Conservation (phyloP, 2,797 vertebrate genomes). For the Hylomyscus alleni region DNA sequence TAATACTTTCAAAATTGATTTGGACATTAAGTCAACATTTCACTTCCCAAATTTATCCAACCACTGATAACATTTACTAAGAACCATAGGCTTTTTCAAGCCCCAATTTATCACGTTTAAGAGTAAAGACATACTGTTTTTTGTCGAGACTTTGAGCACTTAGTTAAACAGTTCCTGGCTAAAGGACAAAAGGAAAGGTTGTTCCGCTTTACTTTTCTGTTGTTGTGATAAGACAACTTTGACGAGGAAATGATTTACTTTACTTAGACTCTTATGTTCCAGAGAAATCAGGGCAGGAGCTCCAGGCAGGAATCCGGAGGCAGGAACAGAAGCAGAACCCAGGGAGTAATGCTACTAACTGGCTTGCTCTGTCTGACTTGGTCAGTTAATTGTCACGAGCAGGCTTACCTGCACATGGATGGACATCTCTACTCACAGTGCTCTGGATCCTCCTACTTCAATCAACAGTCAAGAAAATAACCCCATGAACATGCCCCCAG, state of each 20-base stretch:
- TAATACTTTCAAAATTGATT: background rate
- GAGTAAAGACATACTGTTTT: background rate
- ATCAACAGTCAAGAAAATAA: background rate
- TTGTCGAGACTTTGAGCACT: background rate
- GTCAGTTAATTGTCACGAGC: too few species aligned
- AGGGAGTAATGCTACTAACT: too few species aligned
- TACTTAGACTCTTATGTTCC: too few species aligned
- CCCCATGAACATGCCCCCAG: background rate
- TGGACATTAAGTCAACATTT: background rate
- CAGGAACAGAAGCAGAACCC: background rate
- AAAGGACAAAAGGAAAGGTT: background rate
- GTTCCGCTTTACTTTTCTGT: background rate
- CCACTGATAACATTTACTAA: background rate
- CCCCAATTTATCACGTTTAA: background rate
- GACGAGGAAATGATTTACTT: background rate
- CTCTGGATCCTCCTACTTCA: background rate
- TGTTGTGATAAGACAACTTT: background rate
- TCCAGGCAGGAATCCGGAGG: background rate
- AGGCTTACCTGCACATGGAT: background rate
- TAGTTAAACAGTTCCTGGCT: background rate
- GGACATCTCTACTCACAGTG: background rate
- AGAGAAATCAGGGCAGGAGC: too few species aligned
- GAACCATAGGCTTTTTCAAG: background rate
- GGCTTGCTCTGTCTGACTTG: background rate
- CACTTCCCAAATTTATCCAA: slow-evolving; percentile 36